Conservation (phyloP, 2,113 vertebrate species). For the Copsychus sechellarum region DNA sequence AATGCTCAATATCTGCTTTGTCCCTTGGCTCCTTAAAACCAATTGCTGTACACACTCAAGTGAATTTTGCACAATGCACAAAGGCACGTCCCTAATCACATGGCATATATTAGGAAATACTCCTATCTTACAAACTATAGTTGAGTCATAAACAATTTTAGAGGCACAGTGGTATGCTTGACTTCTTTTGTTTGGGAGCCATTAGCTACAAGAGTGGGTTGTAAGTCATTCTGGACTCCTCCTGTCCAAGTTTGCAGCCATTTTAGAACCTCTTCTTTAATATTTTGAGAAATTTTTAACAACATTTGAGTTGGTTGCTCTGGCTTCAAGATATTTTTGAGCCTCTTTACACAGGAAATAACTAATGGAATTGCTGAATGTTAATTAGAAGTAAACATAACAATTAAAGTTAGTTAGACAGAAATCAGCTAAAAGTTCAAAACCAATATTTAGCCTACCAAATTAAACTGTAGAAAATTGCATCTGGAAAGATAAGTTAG, state of each 20-base stretch:
- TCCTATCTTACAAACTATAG: not conserved
- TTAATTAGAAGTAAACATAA: slow-evolving; percentile 9
- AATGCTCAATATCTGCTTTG: not conserved
- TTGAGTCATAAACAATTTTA: not conserved
- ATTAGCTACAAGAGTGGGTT: not conserved
- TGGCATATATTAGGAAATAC: not conserved
- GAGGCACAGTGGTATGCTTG: not conserved
- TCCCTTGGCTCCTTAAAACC: not conserved
- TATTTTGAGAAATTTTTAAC: not conserved
- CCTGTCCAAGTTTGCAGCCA: not conserved
- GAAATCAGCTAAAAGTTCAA: slow-evolving; percentile 34
- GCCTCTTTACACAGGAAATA: not conserved
- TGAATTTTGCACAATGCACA: not conserved
- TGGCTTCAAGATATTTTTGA: not conserved
- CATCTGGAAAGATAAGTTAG: not conserved
- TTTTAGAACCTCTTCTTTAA: not conserved
- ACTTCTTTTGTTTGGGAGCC: not conserved
- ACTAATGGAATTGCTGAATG: not conserved
- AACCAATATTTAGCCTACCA: not conserved
- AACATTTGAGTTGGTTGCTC: not conserved
- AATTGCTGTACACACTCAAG: not conserved
- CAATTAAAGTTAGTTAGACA: slow-evolving; percentile 41
- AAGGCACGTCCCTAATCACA: not conserved
- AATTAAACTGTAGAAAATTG: not conserved
- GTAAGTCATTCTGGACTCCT: not conserved